Evolutionary conservation across 2,888 invertebrate species (phyloP).

Genomic region (Lochmaea crataegi): DNA sequence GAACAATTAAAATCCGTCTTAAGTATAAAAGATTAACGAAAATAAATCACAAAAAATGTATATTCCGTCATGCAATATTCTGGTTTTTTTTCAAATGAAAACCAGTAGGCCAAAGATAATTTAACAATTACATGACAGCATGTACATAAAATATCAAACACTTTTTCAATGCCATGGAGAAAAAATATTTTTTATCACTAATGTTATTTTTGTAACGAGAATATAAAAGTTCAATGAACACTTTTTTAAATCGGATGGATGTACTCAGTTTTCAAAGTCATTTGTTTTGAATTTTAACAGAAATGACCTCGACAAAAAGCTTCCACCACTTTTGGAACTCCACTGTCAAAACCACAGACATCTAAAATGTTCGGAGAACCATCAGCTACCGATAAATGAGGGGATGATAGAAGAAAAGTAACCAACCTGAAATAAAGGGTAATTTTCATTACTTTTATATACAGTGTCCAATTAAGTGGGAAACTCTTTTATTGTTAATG

Average conservation of each 20-base stretch:
- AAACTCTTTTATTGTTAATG: too few species aligned
- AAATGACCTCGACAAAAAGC: constrained; percentile 72
- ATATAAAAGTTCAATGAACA: constrained; percentile 45
- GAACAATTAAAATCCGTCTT: not conserved
- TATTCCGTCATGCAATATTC: too few species aligned
- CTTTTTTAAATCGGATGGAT: constrained; percentile 51
- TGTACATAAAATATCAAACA: not conserved
- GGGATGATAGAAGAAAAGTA: constrained; percentile 70
- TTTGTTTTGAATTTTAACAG: constrained; percentile 40
- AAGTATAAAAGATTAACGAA: too few species aligned
- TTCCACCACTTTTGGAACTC: constrained; percentile 73
- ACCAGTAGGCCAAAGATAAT: not conserved
- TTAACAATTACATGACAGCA: not conserved
- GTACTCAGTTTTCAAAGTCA: constrained; percentile 45
- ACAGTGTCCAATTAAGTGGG: too few species aligned
- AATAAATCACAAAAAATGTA: not conserved
- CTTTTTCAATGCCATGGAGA: constrained; percentile 2
- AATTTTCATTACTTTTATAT: too few species aligned
- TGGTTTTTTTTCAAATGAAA: too few species aligned
- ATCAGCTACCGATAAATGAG: constrained; percentile 67
- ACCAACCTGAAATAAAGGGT: constrained; percentile 67
- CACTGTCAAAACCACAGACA: constrained; percentile 73
- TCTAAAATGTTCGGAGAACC: constrained; percentile 67
- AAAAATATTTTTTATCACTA: not conserved
- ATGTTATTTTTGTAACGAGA: constrained; percentile 8